phyloP scores from a whole-genome alignment of 1,140 invertebrate species.

The Delia radicum region DNA sequence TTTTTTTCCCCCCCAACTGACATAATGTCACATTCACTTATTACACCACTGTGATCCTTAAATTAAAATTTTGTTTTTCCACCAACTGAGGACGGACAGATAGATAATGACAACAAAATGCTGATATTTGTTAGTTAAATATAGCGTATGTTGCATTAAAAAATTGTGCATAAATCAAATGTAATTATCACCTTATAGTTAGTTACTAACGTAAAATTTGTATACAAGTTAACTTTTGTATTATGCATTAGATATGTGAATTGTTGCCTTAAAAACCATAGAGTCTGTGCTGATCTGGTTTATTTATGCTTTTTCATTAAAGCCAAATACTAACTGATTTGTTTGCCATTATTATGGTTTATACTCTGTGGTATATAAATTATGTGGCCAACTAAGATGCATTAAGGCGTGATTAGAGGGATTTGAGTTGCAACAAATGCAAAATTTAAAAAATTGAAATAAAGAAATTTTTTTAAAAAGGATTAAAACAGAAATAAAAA shows the following conservation, averaged over 20 bases:
- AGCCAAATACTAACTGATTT: background rate
- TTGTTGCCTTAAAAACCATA: background rate
- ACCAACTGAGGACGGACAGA: background rate
- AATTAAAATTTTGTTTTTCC: background rate
- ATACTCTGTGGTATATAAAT: background rate
- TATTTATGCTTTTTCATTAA: background rate
- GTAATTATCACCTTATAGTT: background rate
- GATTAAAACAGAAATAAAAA: too few species aligned
- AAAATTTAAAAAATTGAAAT: too few species aligned
- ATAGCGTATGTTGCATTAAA: background rate
- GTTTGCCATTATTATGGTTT: background rate
- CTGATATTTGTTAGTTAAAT: background rate
- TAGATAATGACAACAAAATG: background rate
- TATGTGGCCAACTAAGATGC: too few species aligned
- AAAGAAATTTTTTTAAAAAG: too few species aligned
- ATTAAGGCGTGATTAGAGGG: too few species aligned
- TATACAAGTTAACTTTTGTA: background rate
- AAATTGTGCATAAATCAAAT: background rate
- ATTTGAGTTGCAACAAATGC: too few species aligned
- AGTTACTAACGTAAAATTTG: background rate
- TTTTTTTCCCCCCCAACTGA: background rate
- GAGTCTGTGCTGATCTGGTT: background rate
- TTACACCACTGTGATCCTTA: background rate
- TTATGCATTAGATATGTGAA: background rate
- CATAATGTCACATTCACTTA: constrained; percentile 1